Base-by-base conservation (phyloP, 2,797 vertebrate species). In the Melanotaenia nigrans region DNA sequence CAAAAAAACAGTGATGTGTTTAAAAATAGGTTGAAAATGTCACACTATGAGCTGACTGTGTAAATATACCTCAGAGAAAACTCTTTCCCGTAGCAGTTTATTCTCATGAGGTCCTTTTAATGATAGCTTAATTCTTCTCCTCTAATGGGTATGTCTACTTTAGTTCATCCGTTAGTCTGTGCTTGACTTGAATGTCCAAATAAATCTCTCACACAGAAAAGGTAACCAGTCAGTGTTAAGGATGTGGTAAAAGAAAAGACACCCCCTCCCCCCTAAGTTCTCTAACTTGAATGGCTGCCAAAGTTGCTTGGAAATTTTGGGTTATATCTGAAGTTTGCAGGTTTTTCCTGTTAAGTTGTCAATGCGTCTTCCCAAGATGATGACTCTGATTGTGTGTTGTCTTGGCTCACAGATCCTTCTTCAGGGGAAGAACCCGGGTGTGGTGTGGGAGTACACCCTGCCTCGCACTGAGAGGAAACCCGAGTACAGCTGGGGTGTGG, bases 381-480 rank as follows among this genome's bases (percentile, higher is more conserved):
- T 30, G 63, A 5, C 32, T 79, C 66, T 82, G 61, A 84, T 71
- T 42, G 30, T 4, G 45, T 71, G 24, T 82, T 56, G 71, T 67
- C 28, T 79, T 35, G 20, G 16, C 59, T 54, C 25, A 25, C 74
- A 99, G 97, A 94, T 99, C 77, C 94, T 99, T 25, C 94, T 97
- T 75, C 98, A 99, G 94, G 98, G 97, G 79, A 97, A 95, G 92
- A 99, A 99, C 87, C 96, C 96, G 0, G 97, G 97, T 0, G 95
- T 99, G 70, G 68, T 94, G 38, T 99, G 98, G 98, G 96, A 97
- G 88, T 99, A 99, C 58, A 95, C 97, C 0, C 92, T 98, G 83
- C 95, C 96, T 35, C 95, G 94, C 83, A 88, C 72, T 10, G 85
- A 84, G 81, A 95, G 88, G 82, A 96, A 93, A 40, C 94, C 91